Base-by-base conservation (phyloP, 2,113 vertebrate species). In the Myodes glareolus region DNA sequence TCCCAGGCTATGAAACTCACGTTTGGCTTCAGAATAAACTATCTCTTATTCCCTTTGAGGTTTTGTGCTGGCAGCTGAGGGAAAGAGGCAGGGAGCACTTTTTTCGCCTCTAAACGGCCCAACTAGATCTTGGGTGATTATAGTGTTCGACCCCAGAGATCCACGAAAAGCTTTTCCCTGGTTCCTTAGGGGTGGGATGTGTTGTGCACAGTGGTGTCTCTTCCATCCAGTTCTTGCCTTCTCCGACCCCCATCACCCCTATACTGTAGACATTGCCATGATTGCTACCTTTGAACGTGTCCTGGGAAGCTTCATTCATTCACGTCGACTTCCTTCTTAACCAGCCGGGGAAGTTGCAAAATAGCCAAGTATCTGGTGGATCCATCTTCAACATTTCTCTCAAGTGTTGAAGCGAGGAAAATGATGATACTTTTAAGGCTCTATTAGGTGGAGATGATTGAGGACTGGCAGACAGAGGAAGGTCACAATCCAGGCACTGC, bases 381-480 rank as follows among this genome's bases (percentile, higher is more conserved):
- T 91, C 97, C 92, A 86, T 98, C 89, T 94, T 92, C 67, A 98
- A 94, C 94, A 36, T 97, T 97, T 94, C 94, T 94, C 96, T 94
- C 78, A 86, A 94, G 72, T 85, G 92, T 58, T 88, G 78, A 88
- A 96, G 88, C 81, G 86, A 94, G 90, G 93, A 67, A 97, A 94
- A 55, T 94, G 84, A 92, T 27, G 96, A 94, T 91, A 96, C 25
- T 95, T 92, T 52, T 86, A 97, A 89, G 96, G 72, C 95, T 72
- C 91, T 90, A 19, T 93, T 96, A 93, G 91, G 92, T 67, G 55
- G 93, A 84, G 90, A 85, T 91, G 93, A 88, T 91, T 27, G 84
- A 42, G 94, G 55, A 58, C 27, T 67, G 47, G 94, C 0, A 6
- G 94, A 61, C 39, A 47, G 91, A 92, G 55, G 94, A 94, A 95